Evolutionary conservation across 92 coral and sea anemone genomes (phyloP).

Genomic region (Porites cylindrica): DNA sequence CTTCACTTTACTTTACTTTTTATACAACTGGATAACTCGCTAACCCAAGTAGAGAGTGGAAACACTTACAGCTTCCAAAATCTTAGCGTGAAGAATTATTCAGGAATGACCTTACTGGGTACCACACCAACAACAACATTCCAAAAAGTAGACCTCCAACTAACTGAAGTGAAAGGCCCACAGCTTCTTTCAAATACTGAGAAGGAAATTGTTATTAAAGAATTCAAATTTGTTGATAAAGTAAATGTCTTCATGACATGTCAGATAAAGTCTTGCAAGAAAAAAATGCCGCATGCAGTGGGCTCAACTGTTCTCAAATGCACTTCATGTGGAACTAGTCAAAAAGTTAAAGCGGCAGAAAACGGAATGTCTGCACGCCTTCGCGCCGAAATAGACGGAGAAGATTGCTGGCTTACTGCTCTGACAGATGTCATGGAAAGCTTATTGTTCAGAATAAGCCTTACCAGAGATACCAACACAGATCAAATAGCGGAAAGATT

Average conservation of each 20-base stretch:
- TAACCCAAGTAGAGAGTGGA: slow-evolving; percentile 5
- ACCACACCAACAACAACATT: neutral
- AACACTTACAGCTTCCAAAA: slow-evolving; percentile 20
- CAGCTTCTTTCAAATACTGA: slow-evolving; percentile 18
- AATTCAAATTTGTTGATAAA: slow-evolving; percentile 22
- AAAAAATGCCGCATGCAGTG: slow-evolving; percentile 7
- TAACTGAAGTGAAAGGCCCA: slow-evolving; percentile 22
- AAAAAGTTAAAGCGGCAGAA: slow-evolving; percentile 12
- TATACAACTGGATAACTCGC: slow-evolving; percentile 20
- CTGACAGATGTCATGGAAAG: slow-evolving; percentile 27
- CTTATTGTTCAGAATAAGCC: neutral
- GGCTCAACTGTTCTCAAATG: slow-evolving; percentile 2
- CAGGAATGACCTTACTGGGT: slow-evolving; percentile 29
- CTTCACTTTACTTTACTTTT: too few relatives aligned
- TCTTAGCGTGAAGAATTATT: slow-evolving; percentile 36
- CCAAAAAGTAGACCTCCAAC: too few relatives aligned
- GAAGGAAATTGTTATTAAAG: slow-evolving; percentile 16
- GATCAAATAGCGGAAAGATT: slow-evolving; percentile 17
- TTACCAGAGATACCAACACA: neutral
- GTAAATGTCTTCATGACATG: neutral
- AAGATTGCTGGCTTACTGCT: slow-evolving; percentile 34
- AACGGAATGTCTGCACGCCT: slow-evolving; percentile 31
- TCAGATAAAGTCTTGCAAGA: slow-evolving; percentile 30
- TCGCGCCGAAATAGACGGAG: slow-evolving; percentile 13
- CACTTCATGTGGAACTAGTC: slow-evolving; percentile 22